Evolutionary conservation across 2,113 vertebrate genomes (phyloP), one percentile per base, ranked within the genome.

Genomic region (Turdus rufiventris): DNA sequence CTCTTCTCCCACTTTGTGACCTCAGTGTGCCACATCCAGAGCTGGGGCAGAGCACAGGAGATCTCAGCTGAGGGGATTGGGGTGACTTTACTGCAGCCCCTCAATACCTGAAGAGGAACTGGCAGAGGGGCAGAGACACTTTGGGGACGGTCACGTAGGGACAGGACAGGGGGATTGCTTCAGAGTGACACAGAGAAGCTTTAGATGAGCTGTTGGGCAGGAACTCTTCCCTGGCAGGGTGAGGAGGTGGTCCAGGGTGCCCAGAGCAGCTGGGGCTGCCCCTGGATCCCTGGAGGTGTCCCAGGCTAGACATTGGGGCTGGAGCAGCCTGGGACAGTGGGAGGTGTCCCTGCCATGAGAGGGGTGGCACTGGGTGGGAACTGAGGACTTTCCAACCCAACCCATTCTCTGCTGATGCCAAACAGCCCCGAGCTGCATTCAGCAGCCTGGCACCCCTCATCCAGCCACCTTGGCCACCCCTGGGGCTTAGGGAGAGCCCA

Each of bases 141-240:
- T 5, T 9, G 86, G 60, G 29, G 33, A 60, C 12, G 34, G 34
- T 0, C 1, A 0, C 26, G 42, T 2, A 26, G 42, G 6, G 50
- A 34, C 25, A 50, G 75, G 20, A 50, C 8, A 18, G 6, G 31
- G 28, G 13, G 33, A 38, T 7, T 2, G 13, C 33, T 38, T 24
- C 53, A 13, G 19, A 53, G 8, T 12, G 61, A 18, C 76, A 38
- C 28, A n/a, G 58, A 13, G 8, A 16, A 29, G 45, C n/a, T 38
- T 12, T 12, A 18, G 45, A 15, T 25, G 29, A 2, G 29, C 47
- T 18, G 7, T 2, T n/a, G 53, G 61, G 45, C 5, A 8, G 15
- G 0, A 66, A 66, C 29, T 16, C 0, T 2, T 29, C 8, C 15
- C 60, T 73, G 36, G 0, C 5, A 73, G 14, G 36, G 21, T 15